Evolutionary conservation across 2,888 invertebrate species (phyloP).

Genomic region (Chironomus tentans): DNA sequence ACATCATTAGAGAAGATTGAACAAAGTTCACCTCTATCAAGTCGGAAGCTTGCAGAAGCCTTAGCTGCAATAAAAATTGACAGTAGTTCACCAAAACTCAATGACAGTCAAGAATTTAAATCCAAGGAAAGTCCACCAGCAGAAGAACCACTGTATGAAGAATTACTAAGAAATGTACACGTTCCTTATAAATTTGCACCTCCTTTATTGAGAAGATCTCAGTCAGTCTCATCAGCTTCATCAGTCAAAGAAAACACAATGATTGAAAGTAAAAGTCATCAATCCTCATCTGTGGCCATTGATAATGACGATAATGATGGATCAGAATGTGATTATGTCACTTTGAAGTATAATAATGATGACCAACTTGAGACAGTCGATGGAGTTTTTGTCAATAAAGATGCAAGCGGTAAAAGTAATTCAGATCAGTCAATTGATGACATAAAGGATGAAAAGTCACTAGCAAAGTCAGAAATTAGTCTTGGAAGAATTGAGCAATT

Average conservation of each 20-base stretch:
- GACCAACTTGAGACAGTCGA: conserved; percentile 37
- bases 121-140: neutral
- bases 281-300: neutral
- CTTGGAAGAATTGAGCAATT: neutral
- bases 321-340: conserved; percentile 42
- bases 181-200: conserved; percentile 43
- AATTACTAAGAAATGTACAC: conserved; percentile 40
- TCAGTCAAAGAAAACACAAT: neutral
- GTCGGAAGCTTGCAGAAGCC: conserved; percentile 11
- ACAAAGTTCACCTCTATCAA: conserved; percentile 1
- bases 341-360: conserved; percentile 37
- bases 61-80: neutral
- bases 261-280: too few species aligned
- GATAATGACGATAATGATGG: conserved; percentile 10
- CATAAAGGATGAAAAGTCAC: neutral
- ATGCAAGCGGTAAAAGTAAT: conserved; percentile 1
- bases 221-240: conserved; percentile 18
- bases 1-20: conserved; percentile 20
- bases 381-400: conserved; percentile 4
- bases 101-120: neutral
- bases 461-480: neutral
- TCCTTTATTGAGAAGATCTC: conserved; percentile 28
- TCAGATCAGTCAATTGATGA: conserved; percentile 17
- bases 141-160: conserved; percentile 40
- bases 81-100: neutral